A percentile compares a stretch with the other conserved stretches of the same genome.
Evolutionary conservation across 2,888 invertebrate genomes (phyloP).

Genomic region (Cheilosia urbana): DNA sequence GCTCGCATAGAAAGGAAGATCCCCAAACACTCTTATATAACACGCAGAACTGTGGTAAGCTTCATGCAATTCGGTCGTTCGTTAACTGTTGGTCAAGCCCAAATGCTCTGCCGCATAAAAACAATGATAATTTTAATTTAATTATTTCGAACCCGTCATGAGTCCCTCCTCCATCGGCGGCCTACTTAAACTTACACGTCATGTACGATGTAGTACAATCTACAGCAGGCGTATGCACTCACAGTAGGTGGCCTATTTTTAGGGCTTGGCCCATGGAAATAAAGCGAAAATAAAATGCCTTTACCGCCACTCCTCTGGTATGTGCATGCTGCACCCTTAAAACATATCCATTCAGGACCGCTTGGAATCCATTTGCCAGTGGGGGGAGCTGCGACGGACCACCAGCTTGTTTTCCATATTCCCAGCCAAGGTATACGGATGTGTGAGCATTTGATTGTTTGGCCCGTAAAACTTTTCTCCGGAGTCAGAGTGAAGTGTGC

Average conservation of each 20-base stretch:
- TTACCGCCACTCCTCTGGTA: neutral
- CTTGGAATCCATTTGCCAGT: constrained; percentile 11
- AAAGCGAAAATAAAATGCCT: constrained; percentile 29
- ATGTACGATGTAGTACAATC: neutral
- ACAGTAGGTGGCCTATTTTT: constrained; percentile 42
- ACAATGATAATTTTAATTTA: constrained; percentile 58
- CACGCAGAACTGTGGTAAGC: constrained; percentile 7
- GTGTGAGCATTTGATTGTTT: constrained; percentile 49
- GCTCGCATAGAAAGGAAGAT: neutral
- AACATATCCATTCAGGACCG: constrained; percentile 32
- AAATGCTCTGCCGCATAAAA: constrained; percentile 26
- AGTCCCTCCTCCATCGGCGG: constrained; percentile 10
- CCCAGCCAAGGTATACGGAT: neutral
- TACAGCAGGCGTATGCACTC: constrained; percentile 13
- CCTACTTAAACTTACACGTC: neutral
- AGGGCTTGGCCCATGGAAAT: constrained; percentile 44
- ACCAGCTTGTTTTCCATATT: constrained; percentile 21
- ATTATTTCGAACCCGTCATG: constrained; percentile 53
- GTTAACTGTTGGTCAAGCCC: constrained; percentile 26
- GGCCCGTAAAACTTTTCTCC: constrained; percentile 50
- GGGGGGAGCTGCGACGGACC: constrained; percentile 20
- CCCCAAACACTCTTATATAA: neutral
- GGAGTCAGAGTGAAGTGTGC: constrained; percentile 39
- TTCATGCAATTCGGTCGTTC: constrained; percentile 17
- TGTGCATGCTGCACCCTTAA: constrained; percentile 30